Evolutionary conservation across 2,113 vertebrate genomes (phyloP), one percentile per base, ranked within the genome.

Genomic region (Trinectes maculatus): DNA sequence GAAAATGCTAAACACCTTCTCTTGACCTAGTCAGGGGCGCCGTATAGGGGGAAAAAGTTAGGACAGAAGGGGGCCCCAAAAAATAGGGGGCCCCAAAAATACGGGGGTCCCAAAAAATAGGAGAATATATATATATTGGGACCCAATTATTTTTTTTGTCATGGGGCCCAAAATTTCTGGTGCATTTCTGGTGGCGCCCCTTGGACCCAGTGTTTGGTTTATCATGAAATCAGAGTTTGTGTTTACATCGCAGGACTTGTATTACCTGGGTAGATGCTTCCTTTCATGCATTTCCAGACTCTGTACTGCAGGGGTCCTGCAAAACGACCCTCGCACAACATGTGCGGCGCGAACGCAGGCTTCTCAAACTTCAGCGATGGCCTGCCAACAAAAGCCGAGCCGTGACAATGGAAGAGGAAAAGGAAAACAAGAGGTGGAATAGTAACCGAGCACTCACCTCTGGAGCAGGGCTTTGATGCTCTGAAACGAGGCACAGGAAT

Each of bases 211-310:
- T n/a, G n/a, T n/a, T n/a, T n/a, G n/a, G n/a, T n/a, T n/a, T n/a
- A n/a, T n/a, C n/a, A n/a, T n/a, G n/a, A n/a, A n/a, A n/a, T 24
- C 8, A 49, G 12, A 18, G 15, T 40, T 46, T 33, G 9, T 19
- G 3, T 36, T 54, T 6, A 9, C n/a, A 18, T 15, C n/a, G n/a
- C n/a, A n/a, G n/a, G n/a, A 37, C 22, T 25, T 36, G 3, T 36
- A 37, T n/a, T 82, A 93, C 93, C 93, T 93, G 93, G 93, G 66
- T 93, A 93, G 52, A 94, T 71, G 78, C 89, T 92, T 69, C 90
- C 89, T 80, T 91, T 94, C 79, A 94, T 91, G 25, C 89, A 93
- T 71, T 94, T 94, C 93, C 93, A 94, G 29, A 92, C 93, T 55
- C 92, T 78, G 78, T 94, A 94, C 82, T 94, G 93, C 59, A 94